Evolutionary conservation across 2,797 vertebrate genomes (phyloP).

Genomic region (Anguilla marmorata): DNA sequence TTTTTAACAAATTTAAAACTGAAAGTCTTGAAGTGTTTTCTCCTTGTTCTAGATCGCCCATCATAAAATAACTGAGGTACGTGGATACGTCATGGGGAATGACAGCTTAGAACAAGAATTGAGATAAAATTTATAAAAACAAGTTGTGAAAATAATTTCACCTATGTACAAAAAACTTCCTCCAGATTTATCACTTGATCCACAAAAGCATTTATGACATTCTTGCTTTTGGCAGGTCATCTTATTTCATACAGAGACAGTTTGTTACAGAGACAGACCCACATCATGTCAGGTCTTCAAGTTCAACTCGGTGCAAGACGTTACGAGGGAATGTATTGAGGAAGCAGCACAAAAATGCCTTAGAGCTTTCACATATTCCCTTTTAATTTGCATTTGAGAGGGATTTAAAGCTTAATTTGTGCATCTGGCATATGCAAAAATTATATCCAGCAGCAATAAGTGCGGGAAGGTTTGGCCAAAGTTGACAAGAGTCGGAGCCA

Average conservation of each 20-base stretch:
- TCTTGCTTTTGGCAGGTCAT: background rate
- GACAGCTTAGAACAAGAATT: background rate
- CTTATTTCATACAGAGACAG: background rate
- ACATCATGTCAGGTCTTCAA: background rate
- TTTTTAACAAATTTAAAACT: background rate
- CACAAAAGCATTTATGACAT: background rate
- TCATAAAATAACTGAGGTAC: background rate
- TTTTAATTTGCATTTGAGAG: background rate
- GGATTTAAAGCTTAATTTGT: background rate
- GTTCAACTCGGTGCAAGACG: background rate
- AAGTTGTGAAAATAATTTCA: background rate
- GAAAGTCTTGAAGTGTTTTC: background rate
- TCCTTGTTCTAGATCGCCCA: too few relatives aligned
- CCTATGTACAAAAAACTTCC: background rate
- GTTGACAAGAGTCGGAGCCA: background rate
- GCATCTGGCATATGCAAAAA: background rate
- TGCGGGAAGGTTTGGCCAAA: background rate
- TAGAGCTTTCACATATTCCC: background rate
- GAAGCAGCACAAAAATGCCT: background rate
- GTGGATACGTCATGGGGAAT: background rate
- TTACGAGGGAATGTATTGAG: background rate
- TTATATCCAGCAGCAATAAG: background rate
- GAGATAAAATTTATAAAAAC: background rate
- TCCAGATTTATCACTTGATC: background rate
- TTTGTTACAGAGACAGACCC: background rate